These are phyloP conservation scores for Lacerta agilis DNA, from an alignment of 2,797 vertebrate genomes.

Conservation along the genomic window DNA sequence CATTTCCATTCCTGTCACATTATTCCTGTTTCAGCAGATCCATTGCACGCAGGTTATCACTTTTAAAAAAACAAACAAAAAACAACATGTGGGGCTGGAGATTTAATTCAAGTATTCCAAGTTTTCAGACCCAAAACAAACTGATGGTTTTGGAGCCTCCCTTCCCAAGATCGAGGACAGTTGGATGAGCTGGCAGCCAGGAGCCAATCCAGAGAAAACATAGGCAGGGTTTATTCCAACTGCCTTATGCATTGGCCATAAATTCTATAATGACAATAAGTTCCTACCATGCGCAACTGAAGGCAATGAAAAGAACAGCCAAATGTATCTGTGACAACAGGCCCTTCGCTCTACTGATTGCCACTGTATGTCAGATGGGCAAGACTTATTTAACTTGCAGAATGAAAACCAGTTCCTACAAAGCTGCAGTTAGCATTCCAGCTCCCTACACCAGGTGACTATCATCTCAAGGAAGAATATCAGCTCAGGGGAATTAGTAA, in stretches of 20 bases:
- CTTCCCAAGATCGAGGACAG: not conserved
- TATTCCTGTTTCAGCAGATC: not conserved
- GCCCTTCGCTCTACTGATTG: not conserved
- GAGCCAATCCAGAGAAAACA: not conserved
- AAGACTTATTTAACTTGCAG: not conserved
- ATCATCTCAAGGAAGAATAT: not conserved
- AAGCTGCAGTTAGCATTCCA: not conserved
- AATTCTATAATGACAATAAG: not conserved
- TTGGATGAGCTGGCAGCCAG: not conserved
- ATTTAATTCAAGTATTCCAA: not conserved
- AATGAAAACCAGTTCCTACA: not conserved
- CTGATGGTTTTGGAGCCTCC: not conserved
- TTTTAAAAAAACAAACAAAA: not conserved
- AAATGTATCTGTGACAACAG: not conserved
- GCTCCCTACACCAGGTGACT: not conserved
- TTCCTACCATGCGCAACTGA: not conserved
- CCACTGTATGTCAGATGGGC: not conserved
- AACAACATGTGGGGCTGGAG: too few relatives aligned
- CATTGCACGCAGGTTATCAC: too few relatives aligned
- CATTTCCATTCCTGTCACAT: not conserved
- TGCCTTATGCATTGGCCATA: not conserved
- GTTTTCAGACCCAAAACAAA: not conserved
- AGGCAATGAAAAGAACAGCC: not conserved
- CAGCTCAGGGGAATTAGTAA: not conserved
- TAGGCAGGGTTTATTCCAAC: not conserved